Conservation (phyloP, 2,113 vertebrate species). For the Phalacrocorax carbo region DNA sequence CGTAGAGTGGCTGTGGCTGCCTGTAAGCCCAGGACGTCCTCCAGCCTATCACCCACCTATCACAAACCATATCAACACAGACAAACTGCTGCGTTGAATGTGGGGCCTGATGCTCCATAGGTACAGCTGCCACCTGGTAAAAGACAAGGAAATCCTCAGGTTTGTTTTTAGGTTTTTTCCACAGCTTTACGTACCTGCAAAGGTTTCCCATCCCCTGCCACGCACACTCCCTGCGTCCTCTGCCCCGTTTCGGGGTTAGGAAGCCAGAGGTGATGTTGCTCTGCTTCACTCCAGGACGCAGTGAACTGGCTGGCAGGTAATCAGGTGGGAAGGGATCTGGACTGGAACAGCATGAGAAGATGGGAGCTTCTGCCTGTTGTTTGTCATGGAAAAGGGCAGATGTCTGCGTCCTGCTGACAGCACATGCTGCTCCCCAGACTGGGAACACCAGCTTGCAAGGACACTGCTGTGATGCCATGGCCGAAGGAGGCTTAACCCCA, state of each 20-base stretch:
- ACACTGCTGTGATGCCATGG: fast-evolving
- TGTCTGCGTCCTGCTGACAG: background rate
- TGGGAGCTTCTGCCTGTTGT: background rate
- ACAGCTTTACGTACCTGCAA: background rate
- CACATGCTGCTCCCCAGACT: fast-evolving
- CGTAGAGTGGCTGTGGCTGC: fast-evolving
- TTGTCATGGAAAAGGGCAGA: background rate
- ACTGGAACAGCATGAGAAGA: fast-evolving
- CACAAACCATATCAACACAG: fast-evolving
- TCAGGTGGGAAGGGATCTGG: background rate
- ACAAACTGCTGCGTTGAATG: fast-evolving
- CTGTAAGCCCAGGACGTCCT: background rate
- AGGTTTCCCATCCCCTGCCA: background rate
- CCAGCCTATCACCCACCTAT: background rate
- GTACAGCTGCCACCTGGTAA: background rate
- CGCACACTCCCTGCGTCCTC: fast-evolving
- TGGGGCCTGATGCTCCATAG: fast-evolving
- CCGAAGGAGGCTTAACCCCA: background rate
- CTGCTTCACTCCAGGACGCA: background rate
- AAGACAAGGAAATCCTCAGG: background rate
- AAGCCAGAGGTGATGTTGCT: background rate
- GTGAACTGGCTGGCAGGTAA: background rate
- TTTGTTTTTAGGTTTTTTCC: background rate
- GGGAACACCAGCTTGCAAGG: background rate
- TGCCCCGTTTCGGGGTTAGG: background rate